Evolutionary conservation across 2,888 invertebrate species (phyloP).

Genomic region (Philaethria dido): DNA sequence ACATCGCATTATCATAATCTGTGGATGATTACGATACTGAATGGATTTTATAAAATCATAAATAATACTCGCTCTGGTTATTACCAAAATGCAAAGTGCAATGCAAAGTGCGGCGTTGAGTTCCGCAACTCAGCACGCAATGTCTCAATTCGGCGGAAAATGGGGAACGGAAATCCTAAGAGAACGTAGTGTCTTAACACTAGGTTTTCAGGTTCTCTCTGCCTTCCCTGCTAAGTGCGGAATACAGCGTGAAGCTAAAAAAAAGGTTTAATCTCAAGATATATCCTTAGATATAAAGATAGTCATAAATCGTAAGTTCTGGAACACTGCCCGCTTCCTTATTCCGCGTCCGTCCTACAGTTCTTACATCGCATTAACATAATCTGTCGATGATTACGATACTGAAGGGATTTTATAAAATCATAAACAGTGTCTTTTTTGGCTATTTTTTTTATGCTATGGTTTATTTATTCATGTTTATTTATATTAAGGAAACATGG

Average conservation of each 20-base stretch:
- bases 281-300: constrained; percentile 12
- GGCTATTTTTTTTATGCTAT: neutral
- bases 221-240: no score
- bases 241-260: no score
- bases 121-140: no score
- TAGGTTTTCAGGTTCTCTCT: no score
- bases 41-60: constrained; percentile 14
- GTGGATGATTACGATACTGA: constrained; percentile 20
- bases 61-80: no score
- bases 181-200: no score
- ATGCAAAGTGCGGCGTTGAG: no score
- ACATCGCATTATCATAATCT: constrained; percentile 25
- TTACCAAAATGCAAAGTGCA: no score
- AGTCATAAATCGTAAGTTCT: constrained; percentile 20
- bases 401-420: constrained; percentile 15
- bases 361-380: constrained; percentile 24
- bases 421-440: constrained; percentile 18
- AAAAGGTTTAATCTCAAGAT: constrained; percentile 20
- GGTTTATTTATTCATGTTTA: no score
- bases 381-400: constrained; percentile 24
- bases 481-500: no score
- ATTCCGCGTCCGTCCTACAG: constrained; percentile 17
- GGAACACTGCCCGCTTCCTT: constrained; percentile 21
- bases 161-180: no score
- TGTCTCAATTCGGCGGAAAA: no score